Evolutionary conservation across 2,797 vertebrate species (phyloP).

Genomic region (Anas capensis): DNA sequence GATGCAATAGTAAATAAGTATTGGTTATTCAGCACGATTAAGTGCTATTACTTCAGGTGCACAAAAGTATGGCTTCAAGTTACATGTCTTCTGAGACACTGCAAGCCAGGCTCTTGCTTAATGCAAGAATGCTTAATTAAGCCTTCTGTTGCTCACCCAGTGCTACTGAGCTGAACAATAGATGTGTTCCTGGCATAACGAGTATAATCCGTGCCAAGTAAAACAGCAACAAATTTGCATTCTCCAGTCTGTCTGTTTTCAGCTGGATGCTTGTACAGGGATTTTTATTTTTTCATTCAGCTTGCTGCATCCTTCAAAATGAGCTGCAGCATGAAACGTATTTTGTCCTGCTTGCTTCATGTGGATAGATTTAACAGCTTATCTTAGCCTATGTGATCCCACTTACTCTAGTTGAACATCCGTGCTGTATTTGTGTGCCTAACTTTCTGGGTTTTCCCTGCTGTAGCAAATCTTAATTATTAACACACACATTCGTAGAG

Average conservation of each 20-base stretch:
- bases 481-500: background rate
- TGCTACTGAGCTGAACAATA: background rate
- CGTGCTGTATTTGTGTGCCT: background rate
- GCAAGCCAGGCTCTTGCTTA: background rate
- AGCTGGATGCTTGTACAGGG: background rate
- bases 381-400: background rate
- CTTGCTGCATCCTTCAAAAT: background rate
- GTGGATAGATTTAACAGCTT: background rate
- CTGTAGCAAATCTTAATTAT: background rate
- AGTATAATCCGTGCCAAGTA: background rate
- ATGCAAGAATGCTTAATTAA: slow-evolving; percentile 6
- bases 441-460: background rate
- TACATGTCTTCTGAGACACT: background rate
- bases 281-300: background rate
- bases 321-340: background rate
- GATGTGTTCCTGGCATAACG: background rate
- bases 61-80: background rate
- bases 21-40: background rate
- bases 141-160: background rate
- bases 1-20: background rate
- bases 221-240: background rate
- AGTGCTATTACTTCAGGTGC: background rate
- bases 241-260: background rate
- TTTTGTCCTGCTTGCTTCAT: background rate
- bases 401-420: background rate